Base-by-base conservation (phyloP, 1,140 invertebrate genomes). In the Choristoneura fumiferana region DNA sequence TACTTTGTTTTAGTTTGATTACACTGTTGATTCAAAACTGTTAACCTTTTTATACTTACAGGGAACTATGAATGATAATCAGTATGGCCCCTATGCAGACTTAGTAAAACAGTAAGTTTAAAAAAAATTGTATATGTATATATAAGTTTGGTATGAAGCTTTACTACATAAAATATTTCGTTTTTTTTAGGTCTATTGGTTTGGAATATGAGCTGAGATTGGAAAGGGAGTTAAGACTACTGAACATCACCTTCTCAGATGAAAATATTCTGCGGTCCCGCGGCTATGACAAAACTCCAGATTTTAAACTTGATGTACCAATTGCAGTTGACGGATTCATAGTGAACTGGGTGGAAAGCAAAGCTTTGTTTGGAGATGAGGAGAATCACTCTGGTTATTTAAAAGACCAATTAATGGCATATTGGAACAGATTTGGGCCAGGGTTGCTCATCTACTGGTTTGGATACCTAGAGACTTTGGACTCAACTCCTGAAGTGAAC, bases 371-470 rank as follows among this genome's bases (percentile, higher is more conserved):
- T 91, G 97, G 96, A 2, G 95, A 97, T 89, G 91, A 93, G 60
- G 92, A 94, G 64, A 93, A 93, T 58, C 97, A 98, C 88, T 92
- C 93, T 39, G 92, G 91, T n/a, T 97, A 98, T 84, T 90, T 97
- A 15, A 95, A 94, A 75, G 94, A 97, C 76, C 97, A 99, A 81
- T 94, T 95, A 66, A 91, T 93, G 63, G 96, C 95, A 77, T 99
- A 99, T 78, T 97, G 95, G 94, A 98, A 98, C 87, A 92, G 96
- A 71, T 99, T 98, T 92, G 98, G 98, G 2, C 93, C 96, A 10
- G 97, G 97, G 1, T 90, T 98, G 57, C 96, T 98, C 1, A 98
- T 99, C 67, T 99, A 98, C 82, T 99, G 97, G 97, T 97, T 98
- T 91, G 97, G 97, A 14, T 98, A 94, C 82, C 87, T 98, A 10